Conservation (phyloP, 2,888 invertebrate species). For the Crossocerus cetratus region DNA sequence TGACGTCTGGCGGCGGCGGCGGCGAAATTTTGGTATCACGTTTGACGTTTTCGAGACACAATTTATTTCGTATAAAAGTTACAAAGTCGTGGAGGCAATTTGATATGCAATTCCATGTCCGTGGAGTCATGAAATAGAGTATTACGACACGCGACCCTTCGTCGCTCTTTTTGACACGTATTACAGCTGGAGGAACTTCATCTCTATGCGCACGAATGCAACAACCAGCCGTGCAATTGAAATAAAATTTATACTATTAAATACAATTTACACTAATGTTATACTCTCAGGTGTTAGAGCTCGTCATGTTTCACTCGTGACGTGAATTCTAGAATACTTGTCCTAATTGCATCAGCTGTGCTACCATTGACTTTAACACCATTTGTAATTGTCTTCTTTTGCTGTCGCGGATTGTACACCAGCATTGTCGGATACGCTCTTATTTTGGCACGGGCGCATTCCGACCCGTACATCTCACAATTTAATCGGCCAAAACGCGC, state of each 20-base stretch:
- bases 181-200: too few relatives aligned
- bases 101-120: too few relatives aligned
- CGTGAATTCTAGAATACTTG: conserved; percentile 46
- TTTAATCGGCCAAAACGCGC: conserved; percentile 82
- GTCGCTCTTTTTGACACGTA: too few relatives aligned
- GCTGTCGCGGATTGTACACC: conserved; percentile 80
- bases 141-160: too few relatives aligned
- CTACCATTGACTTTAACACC: conserved; percentile 51
- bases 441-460: conserved; percentile 81
- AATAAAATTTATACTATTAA: conserved; percentile 3
- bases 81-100: too few relatives aligned
- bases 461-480: conserved; percentile 79
- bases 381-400: conserved; percentile 67
- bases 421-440: conserved; percentile 84
- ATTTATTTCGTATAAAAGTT: conserved; percentile 1
- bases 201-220: too few relatives aligned
- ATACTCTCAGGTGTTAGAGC: conserved; percentile 42
- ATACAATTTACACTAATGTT: neutral
- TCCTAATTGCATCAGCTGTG: conserved; percentile 55
- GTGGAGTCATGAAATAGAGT: too few relatives aligned
- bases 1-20: neutral
- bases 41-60: neutral
- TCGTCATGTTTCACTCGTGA: conserved; percentile 53
- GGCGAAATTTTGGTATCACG: neutral
- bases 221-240: too few relatives aligned